These are phyloP conservation scores for Sminthurides bifidus DNA, from an alignment of 1,140 invertebrate genomes.

Conservation along the genomic window DNA sequence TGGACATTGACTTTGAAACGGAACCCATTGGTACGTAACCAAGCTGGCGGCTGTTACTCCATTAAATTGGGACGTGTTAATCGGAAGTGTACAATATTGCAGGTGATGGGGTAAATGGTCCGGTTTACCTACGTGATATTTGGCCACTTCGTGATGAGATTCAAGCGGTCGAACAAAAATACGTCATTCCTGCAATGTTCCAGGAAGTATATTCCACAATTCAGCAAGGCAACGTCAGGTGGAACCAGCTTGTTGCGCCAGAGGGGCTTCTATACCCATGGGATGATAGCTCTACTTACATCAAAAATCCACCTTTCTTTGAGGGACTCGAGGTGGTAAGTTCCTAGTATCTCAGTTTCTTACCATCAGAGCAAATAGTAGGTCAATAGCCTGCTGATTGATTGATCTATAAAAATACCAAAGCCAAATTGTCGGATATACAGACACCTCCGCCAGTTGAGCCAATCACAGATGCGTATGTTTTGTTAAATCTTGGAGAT, in stretches of 20 bases:
- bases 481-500: constrained; percentile 76
- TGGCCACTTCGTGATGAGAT: constrained; percentile 91
- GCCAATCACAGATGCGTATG: constrained; percentile 8
- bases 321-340: constrained; percentile 61
- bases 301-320: constrained; percentile 95
- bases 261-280: constrained; percentile 79
- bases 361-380: no score
- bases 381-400: no score
- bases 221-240: constrained; percentile 68
- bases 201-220: constrained; percentile 86
- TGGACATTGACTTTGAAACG: constrained; percentile 87
- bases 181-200: constrained; percentile 96
- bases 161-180: constrained; percentile 71
- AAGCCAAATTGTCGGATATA: no score
- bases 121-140: constrained; percentile 79
- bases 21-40: constrained; percentile 60
- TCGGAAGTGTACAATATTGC: no score
- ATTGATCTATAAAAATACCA: no score
- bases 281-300: constrained; percentile 84
- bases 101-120: constrained; percentile 57
- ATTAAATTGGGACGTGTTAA: no score
- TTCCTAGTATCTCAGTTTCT: not conserved
- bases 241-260: constrained; percentile 72
- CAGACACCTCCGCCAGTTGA: constrained; percentile 9
- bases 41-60: no score